Base-by-base conservation (phyloP, 2,797 vertebrate species). In the Leucoraja ocellata region DNA sequence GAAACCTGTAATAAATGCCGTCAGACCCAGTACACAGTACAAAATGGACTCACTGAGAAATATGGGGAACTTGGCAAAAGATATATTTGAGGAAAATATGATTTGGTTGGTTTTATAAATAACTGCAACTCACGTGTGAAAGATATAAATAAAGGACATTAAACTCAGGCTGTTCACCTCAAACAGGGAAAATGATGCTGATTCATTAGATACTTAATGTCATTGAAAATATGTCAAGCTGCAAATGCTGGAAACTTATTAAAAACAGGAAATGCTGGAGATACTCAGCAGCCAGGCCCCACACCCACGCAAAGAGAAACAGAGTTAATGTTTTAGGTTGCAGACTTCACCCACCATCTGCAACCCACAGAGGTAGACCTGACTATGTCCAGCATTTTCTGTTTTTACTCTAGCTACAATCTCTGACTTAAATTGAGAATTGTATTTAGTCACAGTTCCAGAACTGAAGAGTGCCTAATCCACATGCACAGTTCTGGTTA, bases 31-130 rank as follows among this genome's bases (percentile, higher is more conserved):
- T 5, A 54, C 5, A 46, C 80, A 23, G 39, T 25, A 54, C 21
- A 25, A 46, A 54, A 54, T 54, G 46, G 46, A 4, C 21, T 25
- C 36, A 81, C 10, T 46, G 80, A 21, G 39, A 11, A 18, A 81
- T 25, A 54, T 83, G 80, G 46, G 9, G 25, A 46, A 8, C 80
- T 58, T 2, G 46, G 80, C 80, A 58, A 83, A 58, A 83, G 80
- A 83, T 54, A 83, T 25, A 83, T 83, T 83, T 83, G 80, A 25
- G 46, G 80, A 58, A 83, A 54, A 83, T 83, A 58, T 83, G 46
- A 7, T 21, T 81, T 81, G 36, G 36, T 39, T 18, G 14, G 36
- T 81, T n/a, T 80, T 80, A 54, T 46, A 54, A 81, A 81, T 23
- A 81, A 54, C n/a, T 32, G 13, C 76, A 25, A 5, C 10, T 9